These are phyloP conservation scores for Parascotia fuliginaria DNA, from an alignment of 2,888 invertebrate species.

Conservation along the genomic window DNA sequence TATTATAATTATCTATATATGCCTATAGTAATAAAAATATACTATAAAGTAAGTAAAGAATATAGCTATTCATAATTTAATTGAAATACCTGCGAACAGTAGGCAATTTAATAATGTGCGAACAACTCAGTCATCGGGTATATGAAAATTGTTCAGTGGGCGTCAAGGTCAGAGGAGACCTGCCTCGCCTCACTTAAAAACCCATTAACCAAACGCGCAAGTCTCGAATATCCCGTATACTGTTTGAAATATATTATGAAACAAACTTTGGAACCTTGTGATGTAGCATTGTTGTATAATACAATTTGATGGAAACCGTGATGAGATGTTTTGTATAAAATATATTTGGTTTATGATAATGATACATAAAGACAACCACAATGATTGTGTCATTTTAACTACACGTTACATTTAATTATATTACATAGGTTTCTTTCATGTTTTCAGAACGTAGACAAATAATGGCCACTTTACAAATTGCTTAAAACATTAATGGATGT, in stretches of 20 bases:
- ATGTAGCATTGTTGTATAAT: background rate
- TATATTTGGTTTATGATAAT: too few species aligned
- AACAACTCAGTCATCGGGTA: conserved; percentile 40
- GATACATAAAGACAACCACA: background rate
- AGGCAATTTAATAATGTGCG: conserved; percentile 30
- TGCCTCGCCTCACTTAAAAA: conserved; percentile 56
- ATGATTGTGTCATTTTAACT: background rate
- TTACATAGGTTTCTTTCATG: background rate
- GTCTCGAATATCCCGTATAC: conserved; percentile 37
- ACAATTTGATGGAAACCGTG: too few species aligned
- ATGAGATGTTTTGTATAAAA: too few species aligned
- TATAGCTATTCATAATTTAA: conserved; percentile 1
- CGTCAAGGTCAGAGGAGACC: conserved; percentile 41
- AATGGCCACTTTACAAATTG: background rate
- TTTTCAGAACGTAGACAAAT: background rate
- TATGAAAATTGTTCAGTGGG: conserved; percentile 42
- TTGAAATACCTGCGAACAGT: conserved; percentile 16
- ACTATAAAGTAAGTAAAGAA: background rate
- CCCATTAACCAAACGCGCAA: conserved; percentile 51
- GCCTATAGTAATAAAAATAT: too few species aligned
- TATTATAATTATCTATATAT: too few species aligned
- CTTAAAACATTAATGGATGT: background rate
- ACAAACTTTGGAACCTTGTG: conserved; percentile 21
- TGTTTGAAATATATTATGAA: conserved; percentile 39
- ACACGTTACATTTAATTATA: background rate